Conservation (phyloP, 2,113 vertebrate species). For the Jaculus jaculus region DNA sequence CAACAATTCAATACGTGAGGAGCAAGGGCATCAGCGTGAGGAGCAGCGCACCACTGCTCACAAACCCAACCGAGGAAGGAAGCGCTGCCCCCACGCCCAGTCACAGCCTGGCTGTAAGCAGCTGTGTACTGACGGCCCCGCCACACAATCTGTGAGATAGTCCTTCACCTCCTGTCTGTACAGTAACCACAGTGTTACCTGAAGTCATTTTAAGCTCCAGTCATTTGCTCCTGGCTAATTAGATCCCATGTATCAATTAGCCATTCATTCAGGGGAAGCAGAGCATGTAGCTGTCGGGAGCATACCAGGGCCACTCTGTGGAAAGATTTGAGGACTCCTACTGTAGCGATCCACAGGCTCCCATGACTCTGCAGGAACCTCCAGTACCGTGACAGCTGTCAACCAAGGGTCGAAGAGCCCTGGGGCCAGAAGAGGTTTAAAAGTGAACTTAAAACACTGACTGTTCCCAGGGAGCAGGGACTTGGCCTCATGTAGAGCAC, state of each 20-base stretch:
- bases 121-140: background rate
- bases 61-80: background rate
- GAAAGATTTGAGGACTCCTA: background rate
- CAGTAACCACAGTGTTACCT: background rate
- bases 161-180: background rate
- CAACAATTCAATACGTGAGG: background rate
- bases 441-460: background rate
- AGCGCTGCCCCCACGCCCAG: background rate
- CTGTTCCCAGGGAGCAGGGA: background rate
- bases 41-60: background rate
- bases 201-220: background rate
- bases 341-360: background rate
- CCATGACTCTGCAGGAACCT: background rate
- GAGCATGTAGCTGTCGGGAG: background rate
- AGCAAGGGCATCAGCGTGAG: background rate
- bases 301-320: background rate
- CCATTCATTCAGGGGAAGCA: background rate
- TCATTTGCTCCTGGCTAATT: background rate
- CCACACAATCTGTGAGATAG: background rate
- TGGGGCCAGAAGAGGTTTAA: background rate
- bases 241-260: background rate
- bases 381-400: constrained; percentile 35
- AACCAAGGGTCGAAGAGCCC: constrained; percentile 29
- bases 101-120: background rate
- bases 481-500: background rate